Base-by-base conservation (phyloP, 2,888 invertebrate species). In the Agonopterix heracliana region DNA sequence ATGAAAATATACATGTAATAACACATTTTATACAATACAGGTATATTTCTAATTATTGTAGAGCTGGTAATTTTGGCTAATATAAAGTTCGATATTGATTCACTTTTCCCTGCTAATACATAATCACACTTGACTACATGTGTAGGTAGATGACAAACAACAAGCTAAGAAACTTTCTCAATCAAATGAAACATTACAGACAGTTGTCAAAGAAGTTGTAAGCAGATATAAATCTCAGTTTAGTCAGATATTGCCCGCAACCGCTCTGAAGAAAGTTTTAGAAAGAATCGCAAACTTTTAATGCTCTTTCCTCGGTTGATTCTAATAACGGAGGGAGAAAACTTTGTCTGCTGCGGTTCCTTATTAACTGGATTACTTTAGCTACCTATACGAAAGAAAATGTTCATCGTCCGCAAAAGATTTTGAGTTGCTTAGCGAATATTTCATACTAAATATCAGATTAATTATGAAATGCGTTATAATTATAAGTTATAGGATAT, bases 201-300 rank as follows among this genome's bases (percentile, higher is more conserved):
- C 68, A 72, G 71, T 75, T 74, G 78, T 78, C 72, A 76, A 76
- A 74, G 73, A 74, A 73, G 66, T 75, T 71, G 68, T 75, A 73
- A 74, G 71, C 70, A 68, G 71, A 73, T 75, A 81, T 81, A 81
- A 83, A 80, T 82, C 79, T 77, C 67, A 72, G 70, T 78, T 78
- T 76, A 75, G 74, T 74, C 71, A 68, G 71, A 72, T 76, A 77
- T 78, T 75, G 73, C 71, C 66, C 68, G 57, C 66, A 68, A 69
- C 64, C 66, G 66, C 68, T 69, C 65, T 66, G 55, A 59, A 66
- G 54, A 68, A 78, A 68, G 69, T 70, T 60, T 54, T 68, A 38
- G 43, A 71, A 80, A 78, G 80, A 79, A 79, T 76, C 71, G 67
- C 57, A 66, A 80, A 81, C 74, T 84, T 82, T 78, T 80, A 82